These are phyloP conservation scores for Mormoops blainvillei DNA, from an alignment of 2,113 vertebrate genomes.

Conservation along the genomic window DNA sequence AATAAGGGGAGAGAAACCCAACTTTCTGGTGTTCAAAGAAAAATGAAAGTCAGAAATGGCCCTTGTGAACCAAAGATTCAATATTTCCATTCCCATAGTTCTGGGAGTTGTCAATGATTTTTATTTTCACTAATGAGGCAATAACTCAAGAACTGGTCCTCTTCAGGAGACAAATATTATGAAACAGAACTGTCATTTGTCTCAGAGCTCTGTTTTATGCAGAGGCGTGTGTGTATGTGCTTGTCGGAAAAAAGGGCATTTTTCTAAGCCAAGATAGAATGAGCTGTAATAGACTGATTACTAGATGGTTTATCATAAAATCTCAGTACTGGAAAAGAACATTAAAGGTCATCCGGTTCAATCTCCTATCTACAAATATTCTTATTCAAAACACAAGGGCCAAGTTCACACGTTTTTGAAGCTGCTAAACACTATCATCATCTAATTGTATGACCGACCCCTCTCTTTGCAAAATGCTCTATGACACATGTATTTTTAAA, in stretches of 20 bases:
- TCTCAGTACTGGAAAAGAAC: slow-evolving; percentile 49
- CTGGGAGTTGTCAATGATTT: slow-evolving; percentile 50
- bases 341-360: slow-evolving; percentile 49
- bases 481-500: slow-evolving; percentile 53
- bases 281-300: slow-evolving; percentile 51
- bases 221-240: slow-evolving; percentile 35
- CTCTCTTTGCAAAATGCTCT: slow-evolving; percentile 22
- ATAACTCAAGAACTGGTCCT: slow-evolving; percentile 53
- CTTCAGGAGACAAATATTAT: slow-evolving; percentile 65
- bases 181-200: slow-evolving; percentile 62
- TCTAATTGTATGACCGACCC: slow-evolving; percentile 11
- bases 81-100: slow-evolving; percentile 28
- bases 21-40: slow-evolving; percentile 40
- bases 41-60: slow-evolving; percentile 50
- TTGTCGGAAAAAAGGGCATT: slow-evolving; percentile 36
- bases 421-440: slow-evolving; percentile 36
- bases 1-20: not conserved
- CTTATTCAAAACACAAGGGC: slow-evolving; percentile 45
- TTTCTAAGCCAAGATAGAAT: slow-evolving; percentile 54
- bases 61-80: not conserved
- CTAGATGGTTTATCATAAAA: slow-evolving; percentile 55
- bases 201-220: slow-evolving; percentile 29
- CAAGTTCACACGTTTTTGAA: slow-evolving; percentile 48
- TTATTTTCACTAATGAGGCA: slow-evolving; percentile 67
- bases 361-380: slow-evolving; percentile 47